Evolutionary conservation across 2,888 invertebrate genomes (phyloP), one percentile per base, ranked within the genome.

Genomic region (Drepanosiphum platanoidis): DNA sequence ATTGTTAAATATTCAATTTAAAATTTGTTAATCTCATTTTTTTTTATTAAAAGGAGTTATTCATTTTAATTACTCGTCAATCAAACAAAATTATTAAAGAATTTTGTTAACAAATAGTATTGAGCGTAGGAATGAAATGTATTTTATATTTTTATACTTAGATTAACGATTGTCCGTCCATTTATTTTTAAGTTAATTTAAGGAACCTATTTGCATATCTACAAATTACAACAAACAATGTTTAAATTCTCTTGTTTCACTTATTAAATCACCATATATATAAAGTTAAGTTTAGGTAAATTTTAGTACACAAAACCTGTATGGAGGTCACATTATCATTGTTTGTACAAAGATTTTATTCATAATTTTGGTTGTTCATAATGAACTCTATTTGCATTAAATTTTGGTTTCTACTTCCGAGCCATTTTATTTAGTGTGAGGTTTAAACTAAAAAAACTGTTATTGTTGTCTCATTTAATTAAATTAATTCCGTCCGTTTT

Each of bases 121-220:
- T 46, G 11, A 79, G 4, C 42, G 58, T 71, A 81, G 27, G 42
- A 42, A 13, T 66, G 32, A 42, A n/a, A 32, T 7, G 15, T 30
- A 27, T 79, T 34, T n/a, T 79, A 66, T 79, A 52, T 70, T 78
- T 71, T 34, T 81, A 71, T 70, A 34, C 22, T 39, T 71, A 58
- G 11, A n/a, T 72, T 82, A 71, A 82, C 30, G 61, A 58, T 36
- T 58, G 61, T 82, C 81, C 81, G 81, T 82, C 81, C 81, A 72
- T 32, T 61, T 82, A 72, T 39, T 72, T 81, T 0, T 82, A 72
- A 82, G 39, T 81, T 70, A 58, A 58, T 71, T 81, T 81, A 58
- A 81, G 36, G 52, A 36, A 39, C 36, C 58, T 22, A 30, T 36
- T 34, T 70, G 58, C 68, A 70, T 52, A 30, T 70, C 18, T 52